Percentiles rank a stretch among this genome's conserved stretches.
phyloP scores from a whole-genome alignment of 2,113 vertebrate genomes.

The Chauna torquata region DNA sequence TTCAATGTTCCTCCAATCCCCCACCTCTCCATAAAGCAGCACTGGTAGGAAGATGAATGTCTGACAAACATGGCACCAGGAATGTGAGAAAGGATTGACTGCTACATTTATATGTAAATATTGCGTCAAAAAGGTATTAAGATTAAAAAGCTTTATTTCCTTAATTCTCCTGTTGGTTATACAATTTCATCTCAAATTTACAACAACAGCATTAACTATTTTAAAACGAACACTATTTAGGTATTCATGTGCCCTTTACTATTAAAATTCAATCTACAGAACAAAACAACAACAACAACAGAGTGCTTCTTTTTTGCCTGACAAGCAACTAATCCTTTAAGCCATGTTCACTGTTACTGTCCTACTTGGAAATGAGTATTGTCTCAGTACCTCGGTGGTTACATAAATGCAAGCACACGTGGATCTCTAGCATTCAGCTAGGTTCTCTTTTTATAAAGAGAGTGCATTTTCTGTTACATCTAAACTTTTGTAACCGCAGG shows the following conservation, averaged over 20 bases:
- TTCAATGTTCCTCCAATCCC: background rate
- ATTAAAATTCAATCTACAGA: background rate
- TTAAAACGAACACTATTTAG: background rate
- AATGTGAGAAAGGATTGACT: background rate
- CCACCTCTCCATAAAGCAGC: background rate
- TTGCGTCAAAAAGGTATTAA: background rate
- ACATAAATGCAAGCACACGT: background rate
- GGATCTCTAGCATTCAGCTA: background rate
- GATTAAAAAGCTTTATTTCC: background rate
- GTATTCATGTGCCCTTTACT: background rate
- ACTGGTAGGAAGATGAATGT: background rate
- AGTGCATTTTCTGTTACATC: background rate
- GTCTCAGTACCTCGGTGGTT: background rate
- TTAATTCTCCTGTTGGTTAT: background rate
- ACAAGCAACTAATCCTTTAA: constrained; percentile 37
- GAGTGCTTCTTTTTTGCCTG: background rate
- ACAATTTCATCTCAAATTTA: background rate
- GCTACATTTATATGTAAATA: background rate
- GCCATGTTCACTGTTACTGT: background rate
- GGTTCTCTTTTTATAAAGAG: background rate
- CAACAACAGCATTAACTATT: background rate
- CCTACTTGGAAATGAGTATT: background rate
- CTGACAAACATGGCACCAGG: background rate
- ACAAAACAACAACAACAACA: background rate
- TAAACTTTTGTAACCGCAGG: background rate